Base-by-base conservation (phyloP, 2,797 vertebrate genomes). In the Myripristis jacobus region DNA sequence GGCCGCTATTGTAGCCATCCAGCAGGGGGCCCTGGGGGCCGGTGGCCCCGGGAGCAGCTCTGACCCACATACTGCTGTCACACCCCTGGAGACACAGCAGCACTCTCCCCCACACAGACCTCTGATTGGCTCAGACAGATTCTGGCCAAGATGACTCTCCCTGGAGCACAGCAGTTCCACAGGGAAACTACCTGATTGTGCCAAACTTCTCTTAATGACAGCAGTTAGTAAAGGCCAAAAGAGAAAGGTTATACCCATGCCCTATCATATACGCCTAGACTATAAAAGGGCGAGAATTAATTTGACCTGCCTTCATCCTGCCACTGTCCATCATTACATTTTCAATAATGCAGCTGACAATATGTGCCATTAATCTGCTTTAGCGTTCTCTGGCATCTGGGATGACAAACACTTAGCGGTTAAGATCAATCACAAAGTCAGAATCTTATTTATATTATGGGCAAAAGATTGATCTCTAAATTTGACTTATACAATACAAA, bases 1-100 rank as follows among this genome's bases (percentile, higher is more conserved):
- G 91, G 93, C 83, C 86, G 87, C 94, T 92, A 94, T 95, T 95
- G 93, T 94, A 66, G 87, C 60, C 6, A 47, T 85, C 91, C 93
- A 91, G 93, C 94, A 93, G 93, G 93, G 92, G 92, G 90, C 92
- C 91, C 87, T 65, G 89, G 92, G 93, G 91, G 92, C 92, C 90
- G 89, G 86, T 91, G 89, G 92, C 91, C 92, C 91, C 64, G 84
- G 88, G 92, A 93, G 90, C 91, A 89, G 90, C 84, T 90, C 91
- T 88, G 90, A 93, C 93, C 93, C 92, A 94, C 93, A 95, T 95
- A 95, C 93, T 95, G 93, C 93, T 94, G 93, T 94, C 93, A 94
- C 92, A 92, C 92, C 93, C 94, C 93, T 94, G 92, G 93, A 95
- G 93, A 95, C 94, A 93, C 92, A 92, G 88, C 87, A 3, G 87